Conservation (phyloP, 2,797 vertebrate species). For the Clarias pachynema region DNA sequence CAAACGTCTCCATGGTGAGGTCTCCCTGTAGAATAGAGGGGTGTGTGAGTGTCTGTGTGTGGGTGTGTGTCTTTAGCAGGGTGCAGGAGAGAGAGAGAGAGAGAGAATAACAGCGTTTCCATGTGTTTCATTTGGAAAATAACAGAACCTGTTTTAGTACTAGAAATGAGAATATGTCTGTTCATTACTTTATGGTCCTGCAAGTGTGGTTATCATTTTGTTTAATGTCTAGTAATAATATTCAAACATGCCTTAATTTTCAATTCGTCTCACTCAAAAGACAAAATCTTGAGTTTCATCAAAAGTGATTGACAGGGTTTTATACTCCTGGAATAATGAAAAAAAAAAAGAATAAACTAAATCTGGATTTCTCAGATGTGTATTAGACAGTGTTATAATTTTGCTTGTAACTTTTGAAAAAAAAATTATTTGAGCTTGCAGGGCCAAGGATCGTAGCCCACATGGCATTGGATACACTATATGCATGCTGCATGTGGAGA, state of each 20-base stretch:
- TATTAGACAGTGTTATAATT: background rate
- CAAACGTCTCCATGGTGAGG: constrained; percentile 61
- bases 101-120: constrained; percentile 40
- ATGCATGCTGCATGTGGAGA: constrained; percentile 91
- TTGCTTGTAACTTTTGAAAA: background rate
- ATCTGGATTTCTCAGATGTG: background rate
- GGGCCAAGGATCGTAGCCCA: constrained; percentile 7
- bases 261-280: background rate
- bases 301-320: background rate
- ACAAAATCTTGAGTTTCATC: background rate
- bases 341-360: background rate
- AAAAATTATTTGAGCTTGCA: constrained; percentile 27
- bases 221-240: background rate
- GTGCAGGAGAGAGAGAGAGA: background rate
- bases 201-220: background rate
- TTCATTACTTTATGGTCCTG: constrained; percentile 21
- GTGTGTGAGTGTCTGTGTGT: constrained; percentile 29
- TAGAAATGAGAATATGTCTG: background rate
- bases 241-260: background rate
- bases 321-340: background rate
- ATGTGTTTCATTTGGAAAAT: constrained; percentile 49
- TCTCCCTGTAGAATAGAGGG: constrained; percentile 54
- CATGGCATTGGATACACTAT: constrained; percentile 61
- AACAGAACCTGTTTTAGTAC: constrained; percentile 31
- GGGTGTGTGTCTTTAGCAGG: constrained; percentile 10